Conservation (phyloP, 2,888 invertebrate genomes). For the Alloplasta piceator region DNA sequence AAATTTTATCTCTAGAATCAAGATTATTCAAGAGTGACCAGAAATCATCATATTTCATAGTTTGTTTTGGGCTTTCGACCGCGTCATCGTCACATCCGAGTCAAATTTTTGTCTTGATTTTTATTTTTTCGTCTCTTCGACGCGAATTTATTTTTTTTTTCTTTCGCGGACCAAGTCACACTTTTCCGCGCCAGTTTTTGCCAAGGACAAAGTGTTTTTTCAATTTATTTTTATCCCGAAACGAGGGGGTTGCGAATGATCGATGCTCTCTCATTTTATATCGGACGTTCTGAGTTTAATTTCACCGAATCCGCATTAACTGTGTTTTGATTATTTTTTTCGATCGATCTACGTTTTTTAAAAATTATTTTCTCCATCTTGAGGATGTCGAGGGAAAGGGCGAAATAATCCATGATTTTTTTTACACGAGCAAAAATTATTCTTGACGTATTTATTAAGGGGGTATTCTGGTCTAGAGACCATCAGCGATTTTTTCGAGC, state of each 20-base stretch:
- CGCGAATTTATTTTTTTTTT: not conserved
- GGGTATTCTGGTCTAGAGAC: too few species aligned
- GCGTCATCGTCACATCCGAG: too few species aligned
- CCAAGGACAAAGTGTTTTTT: conserved; percentile 26
- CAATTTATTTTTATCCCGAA: conserved; percentile 30
- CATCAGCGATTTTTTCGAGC: too few species aligned
- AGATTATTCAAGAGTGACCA: not conserved
- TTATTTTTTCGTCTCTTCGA: conserved; percentile 6
- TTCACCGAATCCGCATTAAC: too few species aligned
- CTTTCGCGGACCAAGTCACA: conserved; percentile 16
- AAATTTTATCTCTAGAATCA: not conserved
- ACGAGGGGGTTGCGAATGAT: conserved; percentile 3
- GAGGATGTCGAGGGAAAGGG: too few species aligned
- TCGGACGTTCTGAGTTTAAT: too few species aligned
- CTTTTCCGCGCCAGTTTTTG: conserved; percentile 6
- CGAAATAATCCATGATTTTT: too few species aligned
- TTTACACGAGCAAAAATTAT: too few species aligned
- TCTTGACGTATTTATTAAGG: too few species aligned
- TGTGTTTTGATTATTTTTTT: too few species aligned
- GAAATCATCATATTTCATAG: not conserved
- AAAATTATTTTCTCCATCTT: too few species aligned
- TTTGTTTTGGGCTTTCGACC: not conserved
- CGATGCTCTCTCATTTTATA: not conserved
- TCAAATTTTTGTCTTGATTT: not conserved
- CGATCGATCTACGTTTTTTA: too few species aligned